Percentiles rank a stretch among this genome's conserved stretches.
These are phyloP conservation scores for Nesoenas mayeri DNA, from an alignment of 2,113 vertebrate genomes.

Conservation along the genomic window DNA sequence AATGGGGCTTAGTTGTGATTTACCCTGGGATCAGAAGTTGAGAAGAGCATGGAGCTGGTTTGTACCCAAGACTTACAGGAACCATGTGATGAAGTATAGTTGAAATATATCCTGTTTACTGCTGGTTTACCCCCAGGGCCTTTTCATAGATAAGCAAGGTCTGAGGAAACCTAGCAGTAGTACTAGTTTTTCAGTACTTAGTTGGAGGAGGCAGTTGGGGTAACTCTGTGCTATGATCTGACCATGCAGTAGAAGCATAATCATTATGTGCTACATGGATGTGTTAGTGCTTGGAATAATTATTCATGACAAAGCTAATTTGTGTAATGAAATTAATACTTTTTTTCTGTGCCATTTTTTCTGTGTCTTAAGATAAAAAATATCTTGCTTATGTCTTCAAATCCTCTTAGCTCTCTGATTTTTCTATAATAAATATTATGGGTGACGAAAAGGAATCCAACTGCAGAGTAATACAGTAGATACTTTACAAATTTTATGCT, in stretches of 20 bases:
- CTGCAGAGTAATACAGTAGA: not conserved
- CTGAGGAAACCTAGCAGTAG: not conserved
- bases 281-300: not conserved
- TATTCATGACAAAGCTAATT: not conserved
- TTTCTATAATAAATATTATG: not conserved
- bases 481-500: not conserved
- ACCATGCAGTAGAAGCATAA: not conserved
- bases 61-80: not conserved
- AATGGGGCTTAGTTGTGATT: not conserved
- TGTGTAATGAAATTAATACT: not conserved
- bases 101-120: not conserved
- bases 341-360: not conserved
- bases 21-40: not conserved
- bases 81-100: not conserved
- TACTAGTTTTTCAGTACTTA: not conserved
- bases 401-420: not conserved
- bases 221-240: not conserved
- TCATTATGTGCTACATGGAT: not conserved
- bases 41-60: not conserved
- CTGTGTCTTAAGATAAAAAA: not conserved
- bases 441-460: not conserved
- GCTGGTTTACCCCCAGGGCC: not conserved
- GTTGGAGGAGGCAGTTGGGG: not conserved
- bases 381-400: not conserved
- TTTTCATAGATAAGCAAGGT: not conserved